A percentile compares a stretch with the other conserved stretches of the same genome.
These are phyloP conservation scores for Drosophila bocqueti DNA, from an alignment of 1,140 invertebrate species.

Conservation along the genomic window DNA sequence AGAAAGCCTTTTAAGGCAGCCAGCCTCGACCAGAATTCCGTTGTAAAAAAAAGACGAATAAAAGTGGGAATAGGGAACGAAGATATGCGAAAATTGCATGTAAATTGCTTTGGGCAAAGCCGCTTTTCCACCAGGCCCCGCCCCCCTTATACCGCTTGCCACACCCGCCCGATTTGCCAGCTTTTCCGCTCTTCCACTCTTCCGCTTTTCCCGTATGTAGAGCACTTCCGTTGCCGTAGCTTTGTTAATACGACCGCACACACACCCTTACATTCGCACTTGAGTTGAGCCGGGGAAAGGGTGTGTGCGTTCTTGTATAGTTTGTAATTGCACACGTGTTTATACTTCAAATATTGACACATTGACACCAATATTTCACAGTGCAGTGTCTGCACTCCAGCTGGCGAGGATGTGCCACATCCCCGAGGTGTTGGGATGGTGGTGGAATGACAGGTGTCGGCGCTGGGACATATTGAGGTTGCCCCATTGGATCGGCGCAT, in stretches of 20 bases:
- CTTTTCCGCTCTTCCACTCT: conserved; percentile 10
- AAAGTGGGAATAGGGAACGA: conserved; percentile 22
- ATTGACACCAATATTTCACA: conserved; percentile 76
- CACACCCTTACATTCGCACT: conserved; percentile 6
- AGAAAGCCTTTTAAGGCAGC: conserved; percentile 15
- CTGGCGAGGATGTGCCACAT: conserved; percentile 7
- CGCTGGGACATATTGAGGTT: conserved; percentile 61
- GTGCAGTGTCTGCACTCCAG: conserved; percentile 40
- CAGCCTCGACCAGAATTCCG: conserved; percentile 5
- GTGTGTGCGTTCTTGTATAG: conserved; percentile 51
- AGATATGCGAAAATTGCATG: conserved; percentile 61
- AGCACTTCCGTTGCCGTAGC: conserved; percentile 56
- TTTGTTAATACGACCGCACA: conserved; percentile 50
- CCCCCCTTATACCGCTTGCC: background rate
- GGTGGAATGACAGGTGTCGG: conserved; percentile 47
- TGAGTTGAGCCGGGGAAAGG: conserved; percentile 1
- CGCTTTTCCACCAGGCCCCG: conserved; percentile 13
- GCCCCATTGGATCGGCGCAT: conserved; percentile 26
- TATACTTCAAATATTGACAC: conserved; percentile 77
- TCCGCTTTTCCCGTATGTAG: conserved; percentile 20
- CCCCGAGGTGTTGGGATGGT: background rate
- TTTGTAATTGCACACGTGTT: conserved; percentile 80
- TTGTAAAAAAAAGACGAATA: background rate
- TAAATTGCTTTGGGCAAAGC: conserved; percentile 60
- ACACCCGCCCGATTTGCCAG: conserved; percentile 1